Evolutionary conservation across 2,797 vertebrate genomes (phyloP).

Genomic region (Pelobates cultripes): DNA sequence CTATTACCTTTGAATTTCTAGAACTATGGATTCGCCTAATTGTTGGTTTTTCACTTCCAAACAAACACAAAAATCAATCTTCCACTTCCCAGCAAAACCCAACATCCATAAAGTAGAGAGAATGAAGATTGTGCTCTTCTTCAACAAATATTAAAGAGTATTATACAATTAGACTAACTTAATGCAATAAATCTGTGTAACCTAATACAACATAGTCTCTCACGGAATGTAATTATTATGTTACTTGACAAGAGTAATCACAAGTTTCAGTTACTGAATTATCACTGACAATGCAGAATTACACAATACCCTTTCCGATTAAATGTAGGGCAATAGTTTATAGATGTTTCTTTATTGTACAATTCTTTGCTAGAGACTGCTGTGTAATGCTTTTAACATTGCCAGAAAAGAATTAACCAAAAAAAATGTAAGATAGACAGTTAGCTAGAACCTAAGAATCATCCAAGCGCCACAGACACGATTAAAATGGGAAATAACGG

Average conservation of each 20-base stretch:
- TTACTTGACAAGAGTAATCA: neutral
- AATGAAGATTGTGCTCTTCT: neutral
- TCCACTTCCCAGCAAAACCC: neutral
- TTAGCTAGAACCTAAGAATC: neutral
- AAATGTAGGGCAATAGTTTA: neutral
- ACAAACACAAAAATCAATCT: neutral
- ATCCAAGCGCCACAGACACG: neutral
- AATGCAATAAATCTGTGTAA: conserved; percentile 3
- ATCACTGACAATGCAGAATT: neutral
- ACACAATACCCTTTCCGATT: neutral
- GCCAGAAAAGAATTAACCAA: neutral
- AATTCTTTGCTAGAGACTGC: neutral
- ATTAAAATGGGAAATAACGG: conserved; percentile 13
- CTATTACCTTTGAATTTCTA: too few species aligned
- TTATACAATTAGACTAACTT: neutral
- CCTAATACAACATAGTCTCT: neutral
- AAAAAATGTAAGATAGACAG: neutral
- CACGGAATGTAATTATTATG: neutral
- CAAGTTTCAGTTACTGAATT: neutral
- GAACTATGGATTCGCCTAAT: too few species aligned
- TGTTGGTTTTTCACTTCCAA: neutral
- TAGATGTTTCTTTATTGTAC: neutral
- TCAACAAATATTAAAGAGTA: neutral
- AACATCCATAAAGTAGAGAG: neutral
- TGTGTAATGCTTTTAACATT: neutral